Evolutionary conservation across 1,140 invertebrate species (phyloP).

Genomic region (Glomeris maerens): DNA sequence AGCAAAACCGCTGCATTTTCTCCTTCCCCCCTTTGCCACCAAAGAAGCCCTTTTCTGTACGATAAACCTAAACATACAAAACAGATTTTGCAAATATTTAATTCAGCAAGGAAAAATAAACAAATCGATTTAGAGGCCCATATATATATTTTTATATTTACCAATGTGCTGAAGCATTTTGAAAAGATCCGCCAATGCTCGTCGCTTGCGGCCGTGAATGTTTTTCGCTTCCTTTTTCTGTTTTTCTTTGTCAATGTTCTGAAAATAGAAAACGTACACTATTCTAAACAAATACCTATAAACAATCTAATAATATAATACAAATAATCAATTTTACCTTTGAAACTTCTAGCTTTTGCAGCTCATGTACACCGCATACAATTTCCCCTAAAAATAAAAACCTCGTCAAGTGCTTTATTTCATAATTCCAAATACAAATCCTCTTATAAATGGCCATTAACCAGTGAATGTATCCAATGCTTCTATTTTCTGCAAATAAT

Average conservation of each 20-base stretch:
- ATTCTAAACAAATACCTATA: not conserved
- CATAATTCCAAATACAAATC: conserved; percentile 35
- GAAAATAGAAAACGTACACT: conserved; percentile 13
- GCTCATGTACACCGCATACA: conserved; percentile 25
- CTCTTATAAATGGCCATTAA: no score
- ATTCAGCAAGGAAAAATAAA: not conserved
- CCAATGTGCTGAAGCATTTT: conserved; percentile 45
- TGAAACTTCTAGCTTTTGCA: conserved; percentile 44
- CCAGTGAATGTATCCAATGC: conserved; percentile 43
- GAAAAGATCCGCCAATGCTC: conserved; percentile 68
- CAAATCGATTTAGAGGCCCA: not conserved
- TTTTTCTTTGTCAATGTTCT: conserved; percentile 51
- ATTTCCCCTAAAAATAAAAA: conserved; percentile 27
- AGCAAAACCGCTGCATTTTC: conserved; percentile 29
- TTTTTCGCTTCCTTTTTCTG: conserved; percentile 55
- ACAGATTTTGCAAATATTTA: conserved; percentile 3
- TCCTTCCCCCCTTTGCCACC: conserved; percentile 26
- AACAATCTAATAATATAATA: not conserved
- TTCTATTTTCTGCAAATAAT: conserved; percentile 34
- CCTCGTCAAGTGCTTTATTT: conserved; percentile 44
- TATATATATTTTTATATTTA: conserved; percentile 14
- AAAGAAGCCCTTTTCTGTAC: conserved; percentile 56
- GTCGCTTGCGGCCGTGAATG: conserved; percentile 67
- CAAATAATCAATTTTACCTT: conserved; percentile 8
- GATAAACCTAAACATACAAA: conserved; percentile 49